These are phyloP conservation scores for Peribatodes rhomboidaria DNA, from an alignment of 2,888 invertebrate genomes.

Conservation along the genomic window DNA sequence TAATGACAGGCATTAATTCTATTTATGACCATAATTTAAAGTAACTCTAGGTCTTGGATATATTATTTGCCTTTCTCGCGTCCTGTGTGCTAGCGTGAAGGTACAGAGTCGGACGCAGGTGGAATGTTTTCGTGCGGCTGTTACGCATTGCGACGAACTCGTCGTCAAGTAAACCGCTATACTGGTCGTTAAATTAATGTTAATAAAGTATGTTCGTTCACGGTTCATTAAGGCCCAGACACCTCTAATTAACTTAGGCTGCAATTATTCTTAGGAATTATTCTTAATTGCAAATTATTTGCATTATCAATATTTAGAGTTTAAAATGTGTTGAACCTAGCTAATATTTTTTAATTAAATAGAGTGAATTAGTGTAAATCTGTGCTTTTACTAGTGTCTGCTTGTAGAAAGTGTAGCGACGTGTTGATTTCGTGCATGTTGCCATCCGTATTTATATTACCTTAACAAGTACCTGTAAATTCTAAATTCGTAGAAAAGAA, in stretches of 20 bases:
- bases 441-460: no score
- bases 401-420: neutral
- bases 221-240: conserved; percentile 28
- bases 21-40: neutral
- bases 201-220: conserved; percentile 18
- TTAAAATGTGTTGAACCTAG: no score
- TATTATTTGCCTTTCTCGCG: neutral
- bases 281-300: conserved; percentile 4
- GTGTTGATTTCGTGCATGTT: neutral
- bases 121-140: conserved; percentile 6
- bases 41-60: neutral
- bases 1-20: no score
- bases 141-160: conserved; percentile 29
- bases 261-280: conserved; percentile 7
- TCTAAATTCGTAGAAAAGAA: no score
- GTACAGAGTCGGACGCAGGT: conserved; percentile 6
- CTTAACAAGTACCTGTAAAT: no score
- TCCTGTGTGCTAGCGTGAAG: neutral
- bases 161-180: conserved; percentile 28
- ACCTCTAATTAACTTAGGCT: conserved; percentile 8
- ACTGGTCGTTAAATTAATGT: conserved; percentile 27
- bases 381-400: no score
- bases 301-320: neutral
- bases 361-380: no score
- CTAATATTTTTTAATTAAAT: no score